A percentile compares a stretch with the other conserved stretches of the same genome.
phyloP scores from a whole-genome alignment of 1,140 invertebrate genomes.

The Sogatella furcifera region DNA sequence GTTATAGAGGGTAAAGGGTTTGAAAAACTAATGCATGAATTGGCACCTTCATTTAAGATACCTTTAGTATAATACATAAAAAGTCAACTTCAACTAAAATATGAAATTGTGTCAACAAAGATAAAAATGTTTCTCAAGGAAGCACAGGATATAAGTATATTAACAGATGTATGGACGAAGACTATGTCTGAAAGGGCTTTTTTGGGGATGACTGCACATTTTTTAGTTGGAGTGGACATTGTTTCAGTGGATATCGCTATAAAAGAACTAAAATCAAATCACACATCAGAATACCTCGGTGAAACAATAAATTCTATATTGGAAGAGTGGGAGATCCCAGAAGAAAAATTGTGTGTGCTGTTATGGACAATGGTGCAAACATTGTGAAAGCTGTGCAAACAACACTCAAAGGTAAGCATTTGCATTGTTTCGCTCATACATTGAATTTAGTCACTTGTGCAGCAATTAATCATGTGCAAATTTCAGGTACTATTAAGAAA shows the following conservation, averaged over 20 bases:
- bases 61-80: constrained; percentile 1
- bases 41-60: constrained; percentile 1
- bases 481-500: not conserved
- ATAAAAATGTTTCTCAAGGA: not conserved
- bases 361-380: constrained; percentile 31
- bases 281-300: constrained; percentile 27
- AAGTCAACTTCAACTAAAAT: not conserved
- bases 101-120: not conserved
- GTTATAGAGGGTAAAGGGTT: constrained; percentile 2
- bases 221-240: not conserved
- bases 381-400: constrained; percentile 22
- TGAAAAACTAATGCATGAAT: constrained; percentile 3
- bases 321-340: constrained; percentile 25
- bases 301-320: constrained; percentile 22
- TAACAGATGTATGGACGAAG: constrained; percentile 3
- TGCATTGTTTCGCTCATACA: constrained; percentile 16
- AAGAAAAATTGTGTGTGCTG: constrained; percentile 28
- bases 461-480: not conserved
- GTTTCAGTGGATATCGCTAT: constrained; percentile 11
- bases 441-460: not conserved
- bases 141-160: not conserved
- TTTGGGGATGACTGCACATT: constrained; percentile 8
- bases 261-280: constrained; percentile 14
- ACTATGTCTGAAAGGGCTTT: constrained; percentile 3
- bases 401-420: not conserved